A percentile compares a stretch with the other conserved stretches of the same genome.
phyloP scores from a whole-genome alignment of 2,113 vertebrate genomes.

The Siphamia tubifer region DNA sequence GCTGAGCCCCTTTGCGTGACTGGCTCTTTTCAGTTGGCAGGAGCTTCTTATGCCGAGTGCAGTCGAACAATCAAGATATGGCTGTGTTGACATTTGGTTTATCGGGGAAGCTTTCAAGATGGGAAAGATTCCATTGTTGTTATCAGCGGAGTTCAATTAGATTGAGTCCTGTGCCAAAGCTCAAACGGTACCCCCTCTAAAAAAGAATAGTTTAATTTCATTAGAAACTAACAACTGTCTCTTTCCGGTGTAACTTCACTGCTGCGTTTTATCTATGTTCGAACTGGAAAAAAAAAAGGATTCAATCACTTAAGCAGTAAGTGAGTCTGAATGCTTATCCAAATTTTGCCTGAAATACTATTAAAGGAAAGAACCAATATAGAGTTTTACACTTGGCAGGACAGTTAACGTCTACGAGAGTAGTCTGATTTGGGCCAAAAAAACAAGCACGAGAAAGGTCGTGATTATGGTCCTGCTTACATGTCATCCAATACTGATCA shows the following conservation, averaged over 20 bases:
- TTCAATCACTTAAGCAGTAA: neutral
- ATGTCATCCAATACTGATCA: conserved; percentile 54
- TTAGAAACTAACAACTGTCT: neutral
- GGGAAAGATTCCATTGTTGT: conserved; percentile 56
- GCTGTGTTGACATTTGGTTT: conserved; percentile 66
- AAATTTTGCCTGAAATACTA: neutral
- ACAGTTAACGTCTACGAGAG: no score
- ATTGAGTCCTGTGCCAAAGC: conserved; percentile 17
- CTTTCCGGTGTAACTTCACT: neutral
- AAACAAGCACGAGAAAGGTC: conserved; percentile 12
- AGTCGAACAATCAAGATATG: conserved; percentile 64
- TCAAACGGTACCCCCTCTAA: neutral
- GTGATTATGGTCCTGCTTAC: conserved; percentile 54
- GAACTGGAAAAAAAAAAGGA: neutral
- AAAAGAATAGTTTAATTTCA: neutral
- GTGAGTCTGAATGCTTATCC: neutral
- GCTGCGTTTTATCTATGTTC: neutral
- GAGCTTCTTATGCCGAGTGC: conserved; percentile 25
- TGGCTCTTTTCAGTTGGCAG: conserved; percentile 71
- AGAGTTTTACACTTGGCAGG: neutral
- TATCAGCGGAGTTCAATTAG: conserved; percentile 50
- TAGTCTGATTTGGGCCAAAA: conserved; percentile 1
- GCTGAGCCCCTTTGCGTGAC: conserved; percentile 58
- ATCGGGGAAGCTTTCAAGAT: conserved; percentile 63
- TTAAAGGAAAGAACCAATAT: neutral